These are phyloP conservation scores for Gallinago jamesoni DNA, from an alignment of 2,113 vertebrate species.

Conservation along the genomic window DNA sequence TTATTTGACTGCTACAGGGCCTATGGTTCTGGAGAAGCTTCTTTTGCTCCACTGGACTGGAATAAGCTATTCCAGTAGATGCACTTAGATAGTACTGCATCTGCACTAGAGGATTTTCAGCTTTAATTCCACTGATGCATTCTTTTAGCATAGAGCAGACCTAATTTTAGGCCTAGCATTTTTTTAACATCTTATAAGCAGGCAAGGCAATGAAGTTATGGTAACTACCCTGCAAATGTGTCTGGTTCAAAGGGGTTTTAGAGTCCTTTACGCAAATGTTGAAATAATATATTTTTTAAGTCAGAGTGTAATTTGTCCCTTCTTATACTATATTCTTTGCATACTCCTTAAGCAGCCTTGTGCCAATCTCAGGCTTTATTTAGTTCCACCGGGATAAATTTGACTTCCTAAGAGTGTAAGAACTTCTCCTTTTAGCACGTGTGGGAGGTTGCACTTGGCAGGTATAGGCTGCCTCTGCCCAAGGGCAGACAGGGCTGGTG, in stretches of 20 bases:
- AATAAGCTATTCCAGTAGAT: slow-evolving; percentile 12
- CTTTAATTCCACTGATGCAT: slow-evolving; percentile 29
- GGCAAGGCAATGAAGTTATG: not conserved
- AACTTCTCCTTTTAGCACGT: slow-evolving; percentile 6
- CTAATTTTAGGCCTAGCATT: not conserved
- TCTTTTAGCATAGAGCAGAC: not conserved
- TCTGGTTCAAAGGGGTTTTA: not conserved
- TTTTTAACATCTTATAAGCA: not conserved
- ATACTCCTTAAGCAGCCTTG: not conserved
- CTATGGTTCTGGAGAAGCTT: not conserved
- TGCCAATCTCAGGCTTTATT: slow-evolving; percentile 33
- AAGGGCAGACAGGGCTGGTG: not conserved
- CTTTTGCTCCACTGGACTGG: slow-evolving; percentile 23
- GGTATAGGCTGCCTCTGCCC: not conserved
- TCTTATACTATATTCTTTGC: not conserved
- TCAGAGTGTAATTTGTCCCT: not conserved
- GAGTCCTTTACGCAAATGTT: not conserved
- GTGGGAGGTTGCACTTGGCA: not conserved
- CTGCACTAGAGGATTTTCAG: slow-evolving; percentile 10
- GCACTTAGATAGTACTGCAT: not conserved
- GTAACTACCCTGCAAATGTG: not conserved
- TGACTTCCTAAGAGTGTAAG: slow-evolving; percentile 27
- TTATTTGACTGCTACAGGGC: not conserved
- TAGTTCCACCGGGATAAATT: slow-evolving; percentile 24
- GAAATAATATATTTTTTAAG: not conserved